Percentiles rank a stretch among this genome's conserved stretches.
Conservation (phyloP, 2,797 vertebrate species). For the Chelon labrosus region DNA sequence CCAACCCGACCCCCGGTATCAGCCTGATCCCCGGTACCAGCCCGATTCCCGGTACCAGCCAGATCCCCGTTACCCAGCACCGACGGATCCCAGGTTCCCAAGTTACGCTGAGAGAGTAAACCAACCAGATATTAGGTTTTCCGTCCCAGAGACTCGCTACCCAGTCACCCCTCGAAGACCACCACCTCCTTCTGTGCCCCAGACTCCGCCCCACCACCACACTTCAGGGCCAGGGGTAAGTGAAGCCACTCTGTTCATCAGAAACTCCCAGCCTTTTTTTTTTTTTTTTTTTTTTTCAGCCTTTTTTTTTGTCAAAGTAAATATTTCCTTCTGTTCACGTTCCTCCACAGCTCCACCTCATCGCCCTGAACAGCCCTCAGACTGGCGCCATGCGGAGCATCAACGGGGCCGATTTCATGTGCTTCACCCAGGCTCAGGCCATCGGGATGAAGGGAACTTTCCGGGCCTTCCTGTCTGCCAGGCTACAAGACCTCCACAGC, state of each 20-base stretch:
- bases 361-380: constrained; percentile 90
- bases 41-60: constrained; percentile 51
- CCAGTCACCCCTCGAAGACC: constrained; percentile 65
- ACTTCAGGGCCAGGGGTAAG: constrained; percentile 76
- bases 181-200: constrained; percentile 30
- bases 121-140: constrained; percentile 62
- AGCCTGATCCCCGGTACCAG: constrained; percentile 21
- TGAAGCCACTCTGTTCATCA: background rate
- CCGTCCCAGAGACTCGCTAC: constrained; percentile 46
- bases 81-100: constrained; percentile 74
- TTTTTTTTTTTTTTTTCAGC: no score
- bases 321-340: background rate
- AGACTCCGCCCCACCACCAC: constrained; percentile 73
- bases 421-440: constrained; percentile 93
- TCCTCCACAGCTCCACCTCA: constrained; percentile 90
- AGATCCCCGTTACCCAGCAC: constrained; percentile 57
- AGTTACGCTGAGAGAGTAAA: constrained; percentile 70
- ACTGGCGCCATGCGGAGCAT: constrained; percentile 90
- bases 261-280: no score
- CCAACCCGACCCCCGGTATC: constrained; percentile 25
- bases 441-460: constrained; percentile 92
- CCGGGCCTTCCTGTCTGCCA: constrained; percentile 94
- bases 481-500: constrained; percentile 93
- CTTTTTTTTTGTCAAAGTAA: background rate
- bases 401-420: constrained; percentile 91